These are phyloP conservation scores for Upupa epops DNA, from an alignment of 2,113 vertebrate species.

Conservation along the genomic window DNA sequence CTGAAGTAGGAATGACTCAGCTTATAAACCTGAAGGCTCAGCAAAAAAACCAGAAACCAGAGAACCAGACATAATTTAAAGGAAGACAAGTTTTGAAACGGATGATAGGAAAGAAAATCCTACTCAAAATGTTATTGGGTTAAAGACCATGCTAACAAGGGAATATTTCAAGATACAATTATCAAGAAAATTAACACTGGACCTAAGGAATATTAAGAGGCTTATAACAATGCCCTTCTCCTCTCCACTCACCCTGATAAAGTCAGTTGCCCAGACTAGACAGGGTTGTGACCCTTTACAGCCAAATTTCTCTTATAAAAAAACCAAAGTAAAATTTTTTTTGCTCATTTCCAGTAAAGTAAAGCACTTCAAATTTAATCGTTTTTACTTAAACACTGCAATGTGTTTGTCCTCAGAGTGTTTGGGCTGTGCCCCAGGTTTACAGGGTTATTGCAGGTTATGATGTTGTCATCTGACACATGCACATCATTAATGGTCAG, in stretches of 20 bases:
- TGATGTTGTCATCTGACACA: neutral
- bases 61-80: neutral
- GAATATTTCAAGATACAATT: slow-evolving; percentile 8
- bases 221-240: neutral
- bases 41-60: neutral
- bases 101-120: neutral
- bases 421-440: neutral
- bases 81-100: neutral
- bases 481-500: neutral
- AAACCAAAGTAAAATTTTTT: neutral
- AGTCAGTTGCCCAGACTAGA: neutral
- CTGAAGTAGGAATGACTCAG: neutral
- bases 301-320: neutral
- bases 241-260: neutral
- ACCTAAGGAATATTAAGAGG: neutral
- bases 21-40: slow-evolving; percentile 6
- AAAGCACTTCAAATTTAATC: neutral
- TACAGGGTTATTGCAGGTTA: neutral
- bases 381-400: neutral
- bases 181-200: slow-evolving; percentile 1
- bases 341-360: slow-evolving; percentile 18
- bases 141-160: slow-evolving; percentile 7
- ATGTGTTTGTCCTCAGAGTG: neutral
- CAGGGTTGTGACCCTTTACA: neutral
- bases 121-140: neutral